phyloP scores from a whole-genome alignment of 1,140 invertebrate genomes.

The Drosophila miranda region DNA sequence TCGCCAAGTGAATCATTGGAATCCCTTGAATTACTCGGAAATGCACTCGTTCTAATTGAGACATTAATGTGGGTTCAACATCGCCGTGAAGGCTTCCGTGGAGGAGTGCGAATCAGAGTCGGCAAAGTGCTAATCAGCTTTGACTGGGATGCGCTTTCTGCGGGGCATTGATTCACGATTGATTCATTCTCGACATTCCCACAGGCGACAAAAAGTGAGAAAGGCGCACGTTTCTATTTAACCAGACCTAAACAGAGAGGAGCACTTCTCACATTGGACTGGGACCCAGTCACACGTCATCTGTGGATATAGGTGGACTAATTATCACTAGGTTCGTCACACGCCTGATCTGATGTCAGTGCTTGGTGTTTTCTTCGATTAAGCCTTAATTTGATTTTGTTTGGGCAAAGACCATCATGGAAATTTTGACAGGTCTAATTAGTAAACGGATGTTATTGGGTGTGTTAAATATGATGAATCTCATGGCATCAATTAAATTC shows the following conservation, averaged over 20 bases:
- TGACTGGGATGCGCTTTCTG: slow-evolving; percentile 18
- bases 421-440: slow-evolving; percentile 40
- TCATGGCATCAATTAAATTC: too few relatives aligned
- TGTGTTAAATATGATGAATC: slow-evolving; percentile 18
- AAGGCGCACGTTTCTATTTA: slow-evolving; percentile 40
- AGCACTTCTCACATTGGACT: slow-evolving; percentile 18
- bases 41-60: slow-evolving; percentile 37
- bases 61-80: slow-evolving; percentile 11
- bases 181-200: slow-evolving; percentile 16
- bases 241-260: not conserved
- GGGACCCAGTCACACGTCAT: slow-evolving; percentile 17
- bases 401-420: slow-evolving; percentile 22
- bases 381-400: slow-evolving; percentile 30
- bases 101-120: slow-evolving; percentile 17
- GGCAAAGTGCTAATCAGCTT: slow-evolving; percentile 30
- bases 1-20: slow-evolving; percentile 1
- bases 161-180: slow-evolving; percentile 12
- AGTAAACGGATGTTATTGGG: slow-evolving; percentile 2
- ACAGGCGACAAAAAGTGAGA: slow-evolving; percentile 18
- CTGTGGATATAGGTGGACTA: not conserved
- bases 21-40: slow-evolving; percentile 18
- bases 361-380: slow-evolving; percentile 14
- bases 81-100: slow-evolving; percentile 10
- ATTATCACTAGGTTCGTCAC: slow-evolving; percentile 33
- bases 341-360: not conserved